These are phyloP conservation scores for Zoanthus gigantus DNA, from an alignment of 92 coral and sea anemone species.

Conservation along the genomic window DNA sequence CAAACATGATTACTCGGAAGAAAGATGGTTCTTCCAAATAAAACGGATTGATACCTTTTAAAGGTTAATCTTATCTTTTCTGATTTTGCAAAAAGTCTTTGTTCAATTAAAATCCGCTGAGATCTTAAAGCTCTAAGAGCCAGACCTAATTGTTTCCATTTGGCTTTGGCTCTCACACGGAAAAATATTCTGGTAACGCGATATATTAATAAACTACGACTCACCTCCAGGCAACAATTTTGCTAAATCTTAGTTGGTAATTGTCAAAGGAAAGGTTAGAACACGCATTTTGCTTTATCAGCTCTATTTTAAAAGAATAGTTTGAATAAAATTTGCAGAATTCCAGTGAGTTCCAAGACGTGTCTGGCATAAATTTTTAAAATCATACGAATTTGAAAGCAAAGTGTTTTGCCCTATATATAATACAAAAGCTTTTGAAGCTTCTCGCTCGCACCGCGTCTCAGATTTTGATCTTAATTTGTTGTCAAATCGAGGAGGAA, in stretches of 20 bases:
- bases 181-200: constrained; percentile 33
- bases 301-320: neutral
- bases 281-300: constrained; percentile 14
- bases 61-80: neutral
- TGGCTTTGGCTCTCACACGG: neutral
- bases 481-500: neutral
- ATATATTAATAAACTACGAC: constrained; percentile 23
- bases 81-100: neutral
- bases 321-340: neutral
- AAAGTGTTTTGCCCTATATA: neutral
- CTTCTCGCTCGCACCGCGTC: neutral
- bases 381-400: neutral
- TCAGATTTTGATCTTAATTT: too few relatives aligned
- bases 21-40: neutral
- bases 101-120: neutral
- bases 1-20: constrained; percentile 2
- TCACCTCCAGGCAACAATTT: constrained; percentile 14
- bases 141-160: neutral
- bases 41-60: neutral
- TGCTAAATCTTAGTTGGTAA: constrained; percentile 30
- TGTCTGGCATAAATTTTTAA: neutral
- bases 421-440: neutral
- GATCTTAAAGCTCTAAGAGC: neutral
- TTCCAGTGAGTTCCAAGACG: neutral
- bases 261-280: constrained; percentile 4